These are phyloP conservation scores for Nyctibius bracteatus DNA, from an alignment of 2,113 vertebrate species.

Conservation along the genomic window DNA sequence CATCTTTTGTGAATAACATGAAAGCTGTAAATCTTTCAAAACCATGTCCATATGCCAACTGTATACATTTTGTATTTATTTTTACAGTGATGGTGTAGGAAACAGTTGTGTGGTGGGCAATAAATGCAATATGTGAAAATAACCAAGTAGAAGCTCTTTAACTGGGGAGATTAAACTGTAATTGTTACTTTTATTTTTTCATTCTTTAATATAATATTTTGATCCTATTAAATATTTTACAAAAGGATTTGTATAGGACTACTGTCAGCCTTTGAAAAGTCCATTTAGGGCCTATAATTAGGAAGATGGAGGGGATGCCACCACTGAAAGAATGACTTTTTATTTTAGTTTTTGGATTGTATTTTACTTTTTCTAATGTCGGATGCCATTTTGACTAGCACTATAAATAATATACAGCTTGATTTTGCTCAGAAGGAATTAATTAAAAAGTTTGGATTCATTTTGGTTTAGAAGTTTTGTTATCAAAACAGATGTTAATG, in stretches of 20 bases:
- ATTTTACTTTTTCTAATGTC: neutral
- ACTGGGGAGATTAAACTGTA: conserved; percentile 11
- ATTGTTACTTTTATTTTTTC: conserved; percentile 31
- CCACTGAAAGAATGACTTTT: neutral
- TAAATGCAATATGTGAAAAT: neutral
- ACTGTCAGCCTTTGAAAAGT: conserved; percentile 20
- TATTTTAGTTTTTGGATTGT: neutral
- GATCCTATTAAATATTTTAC: conserved; percentile 2
- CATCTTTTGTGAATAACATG: neutral
- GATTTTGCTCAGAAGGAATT: neutral
- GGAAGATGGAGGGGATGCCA: neutral
- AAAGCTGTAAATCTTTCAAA: conserved; percentile 21
- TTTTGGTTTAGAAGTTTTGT: neutral
- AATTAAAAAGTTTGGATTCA: neutral
- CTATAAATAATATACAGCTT: neutral
- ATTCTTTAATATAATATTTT: conserved; percentile 15
- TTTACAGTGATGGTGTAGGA: neutral
- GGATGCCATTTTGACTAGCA: neutral
- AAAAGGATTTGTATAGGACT: neutral
- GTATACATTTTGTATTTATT: neutral
- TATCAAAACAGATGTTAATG: neutral
- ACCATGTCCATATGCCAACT: neutral
- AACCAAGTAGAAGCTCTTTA: conserved; percentile 5
- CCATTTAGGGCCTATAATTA: neutral
- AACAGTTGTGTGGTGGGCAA: neutral